A percentile compares a stretch with the other conserved stretches of the same genome.
These are phyloP conservation scores for Caerostris darwini DNA, from an alignment of 1,140 invertebrate species.

Conservation along the genomic window DNA sequence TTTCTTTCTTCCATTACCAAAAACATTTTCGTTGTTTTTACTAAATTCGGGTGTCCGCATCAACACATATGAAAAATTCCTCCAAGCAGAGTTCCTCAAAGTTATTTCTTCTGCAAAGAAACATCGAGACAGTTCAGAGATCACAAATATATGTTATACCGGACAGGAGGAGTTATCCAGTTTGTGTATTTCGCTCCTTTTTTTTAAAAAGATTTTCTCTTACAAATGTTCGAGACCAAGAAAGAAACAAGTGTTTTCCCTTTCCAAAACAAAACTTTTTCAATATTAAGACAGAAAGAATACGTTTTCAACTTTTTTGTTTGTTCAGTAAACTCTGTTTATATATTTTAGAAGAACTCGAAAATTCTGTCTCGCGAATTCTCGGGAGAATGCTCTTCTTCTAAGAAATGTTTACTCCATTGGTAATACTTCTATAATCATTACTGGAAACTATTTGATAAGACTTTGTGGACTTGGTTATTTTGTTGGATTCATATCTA, in stretches of 20 bases:
- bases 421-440: neutral
- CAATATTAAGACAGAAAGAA: neutral
- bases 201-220: neutral
- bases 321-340: neutral
- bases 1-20: neutral
- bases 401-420: neutral
- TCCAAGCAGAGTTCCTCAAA: neutral
- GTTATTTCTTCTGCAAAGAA: neutral
- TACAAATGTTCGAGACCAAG: neutral
- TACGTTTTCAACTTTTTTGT: neutral
- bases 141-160: neutral
- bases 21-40: neutral
- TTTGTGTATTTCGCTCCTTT: neutral
- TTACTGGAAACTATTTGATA: neutral
- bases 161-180: neutral
- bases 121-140: neutral
- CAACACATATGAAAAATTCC: neutral
- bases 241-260: neutral
- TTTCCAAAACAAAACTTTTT: constrained; percentile 3
- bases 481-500: neutral
- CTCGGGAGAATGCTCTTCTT: neutral
- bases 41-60: neutral
- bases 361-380: neutral
- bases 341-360: neutral
- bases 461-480: neutral